phyloP scores from a whole-genome alignment of 1,140 invertebrate genomes.

The Ridgeia piscesae region DNA sequence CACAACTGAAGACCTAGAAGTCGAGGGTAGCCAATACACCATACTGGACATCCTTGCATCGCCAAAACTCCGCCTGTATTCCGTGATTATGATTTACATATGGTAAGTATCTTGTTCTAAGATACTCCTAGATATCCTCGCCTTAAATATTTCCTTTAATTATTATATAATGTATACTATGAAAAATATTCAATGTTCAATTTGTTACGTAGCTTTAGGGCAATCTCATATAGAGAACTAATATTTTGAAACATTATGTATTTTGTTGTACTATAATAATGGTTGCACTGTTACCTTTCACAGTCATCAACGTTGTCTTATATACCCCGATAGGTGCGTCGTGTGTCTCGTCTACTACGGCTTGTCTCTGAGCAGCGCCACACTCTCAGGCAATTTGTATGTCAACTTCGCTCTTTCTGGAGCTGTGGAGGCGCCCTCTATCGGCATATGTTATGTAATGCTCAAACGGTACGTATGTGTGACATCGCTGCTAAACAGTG shows the following conservation, averaged over 20 bases:
- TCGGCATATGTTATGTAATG: constrained; percentile 39
- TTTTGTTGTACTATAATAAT: too few relatives aligned
- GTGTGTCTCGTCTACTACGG: constrained; percentile 52
- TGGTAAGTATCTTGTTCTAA: constrained; percentile 38
- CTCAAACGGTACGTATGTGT: constrained; percentile 37
- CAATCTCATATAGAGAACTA: too few relatives aligned
- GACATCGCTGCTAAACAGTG: too few relatives aligned
- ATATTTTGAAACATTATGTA: too few relatives aligned
- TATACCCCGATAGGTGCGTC: constrained; percentile 48
- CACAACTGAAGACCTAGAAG: not conserved
- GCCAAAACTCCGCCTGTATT: constrained; percentile 39
- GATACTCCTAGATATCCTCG: not conserved
- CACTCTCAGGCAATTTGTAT: constrained; percentile 47
- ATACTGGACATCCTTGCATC: constrained; percentile 29
- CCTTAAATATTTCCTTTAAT: too few relatives aligned
- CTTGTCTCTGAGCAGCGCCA: constrained; percentile 44
- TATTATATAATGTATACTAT: too few relatives aligned
- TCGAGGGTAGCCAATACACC: constrained; percentile 16
- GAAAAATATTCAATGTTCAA: too few relatives aligned
- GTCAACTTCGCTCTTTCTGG: constrained; percentile 51
- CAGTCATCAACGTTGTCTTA: not conserved
- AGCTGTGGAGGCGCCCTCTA: constrained; percentile 49
- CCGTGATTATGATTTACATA: constrained; percentile 49
- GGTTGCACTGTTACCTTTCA: not conserved
- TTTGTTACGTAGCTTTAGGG: too few relatives aligned